Percentiles rank a stretch among this genome's conserved stretches.
These are phyloP conservation scores for Mesocentrotus franciscanus DNA, from an alignment of 53 echinoderm and acorn worm species.

Conservation along the genomic window DNA sequence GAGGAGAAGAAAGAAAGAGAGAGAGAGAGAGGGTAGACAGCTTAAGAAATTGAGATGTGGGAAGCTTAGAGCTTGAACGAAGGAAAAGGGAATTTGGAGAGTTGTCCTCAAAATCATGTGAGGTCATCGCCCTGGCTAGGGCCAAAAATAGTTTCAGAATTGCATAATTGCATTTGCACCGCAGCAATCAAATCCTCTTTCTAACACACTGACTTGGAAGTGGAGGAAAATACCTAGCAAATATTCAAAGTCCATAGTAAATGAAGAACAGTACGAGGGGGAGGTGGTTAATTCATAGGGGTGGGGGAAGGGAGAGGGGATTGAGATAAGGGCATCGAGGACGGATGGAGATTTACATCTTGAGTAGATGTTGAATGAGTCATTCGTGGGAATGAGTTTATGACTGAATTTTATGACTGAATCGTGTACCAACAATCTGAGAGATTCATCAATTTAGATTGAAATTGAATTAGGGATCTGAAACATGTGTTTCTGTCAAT, in stretches of 20 bases:
- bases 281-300: neutral
- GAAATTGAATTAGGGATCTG: neutral
- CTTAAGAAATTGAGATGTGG: too few species aligned
- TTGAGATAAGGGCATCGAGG: neutral
- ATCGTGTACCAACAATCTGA: neutral
- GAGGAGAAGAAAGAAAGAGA: too few species aligned
- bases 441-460: neutral
- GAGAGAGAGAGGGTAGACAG: too few species aligned
- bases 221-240: neutral
- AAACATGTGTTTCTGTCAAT: neutral
- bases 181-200: neutral
- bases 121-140: neutral
- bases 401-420: constrained; percentile 4
- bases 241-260: neutral
- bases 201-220: neutral
- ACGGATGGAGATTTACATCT: neutral
- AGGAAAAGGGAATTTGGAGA: neutral
- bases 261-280: neutral
- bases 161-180: constrained; percentile 20
- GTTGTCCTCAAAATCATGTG: neutral
- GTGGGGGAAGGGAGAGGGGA: neutral
- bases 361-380: neutral
- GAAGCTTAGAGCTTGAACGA: neutral
- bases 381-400: neutral
- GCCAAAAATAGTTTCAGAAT: constrained; percentile 10